Evolutionary conservation across 1,140 invertebrate genomes (phyloP), one percentile per base, ranked within the genome.

Genomic region (Holotrichia oblita): DNA sequence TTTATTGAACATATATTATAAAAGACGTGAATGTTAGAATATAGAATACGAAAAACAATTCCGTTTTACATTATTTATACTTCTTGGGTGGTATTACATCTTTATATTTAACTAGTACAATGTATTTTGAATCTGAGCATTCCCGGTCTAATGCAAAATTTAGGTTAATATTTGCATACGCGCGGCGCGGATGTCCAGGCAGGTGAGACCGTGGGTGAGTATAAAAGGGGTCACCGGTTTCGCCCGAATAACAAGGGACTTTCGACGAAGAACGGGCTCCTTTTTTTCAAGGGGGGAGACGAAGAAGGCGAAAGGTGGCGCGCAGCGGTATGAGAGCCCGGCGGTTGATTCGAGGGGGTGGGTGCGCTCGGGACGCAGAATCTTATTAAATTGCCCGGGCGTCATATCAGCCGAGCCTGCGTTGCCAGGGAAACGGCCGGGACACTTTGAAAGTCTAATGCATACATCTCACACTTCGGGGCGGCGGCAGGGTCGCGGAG

Each of bases 361-460:
- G 76, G 79, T 79, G 80, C 78, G 73, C 79, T 76, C 83, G 83
- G 83, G 84, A 84, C 84, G 85, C 84, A 83, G 85, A 86, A 86
- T 86, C 85, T 86, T 86, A 86, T 86, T 86, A 86, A 86, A 86
- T 86, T 86, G 85, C 85, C 85, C 85, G 85, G 85, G 85, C 85
- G 85, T 86, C 85, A 86, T 86, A 86, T 86, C 85, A 84, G 84
- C 83, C 84, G 82, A 83, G 82, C 84, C 84, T 82, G 83, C 84
- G 85, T 86, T 85, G 83, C 85, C 83, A 83, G 80, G 85, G 84
- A 82, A 86, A 86, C 85, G 85, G 85, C 84, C 85, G 84, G 85
- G 85, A 86, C 85, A 86, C 85, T 86, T 86, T 86, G 85, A 86
- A 86, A 86, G 85, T 86, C 85, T 86, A 86, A 86, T 86, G 85